Percentiles rank a stretch among this genome's conserved stretches.
These are phyloP conservation scores for Eleginops maclovinus DNA, from an alignment of 2,113 vertebrate genomes.

Conservation along the genomic window DNA sequence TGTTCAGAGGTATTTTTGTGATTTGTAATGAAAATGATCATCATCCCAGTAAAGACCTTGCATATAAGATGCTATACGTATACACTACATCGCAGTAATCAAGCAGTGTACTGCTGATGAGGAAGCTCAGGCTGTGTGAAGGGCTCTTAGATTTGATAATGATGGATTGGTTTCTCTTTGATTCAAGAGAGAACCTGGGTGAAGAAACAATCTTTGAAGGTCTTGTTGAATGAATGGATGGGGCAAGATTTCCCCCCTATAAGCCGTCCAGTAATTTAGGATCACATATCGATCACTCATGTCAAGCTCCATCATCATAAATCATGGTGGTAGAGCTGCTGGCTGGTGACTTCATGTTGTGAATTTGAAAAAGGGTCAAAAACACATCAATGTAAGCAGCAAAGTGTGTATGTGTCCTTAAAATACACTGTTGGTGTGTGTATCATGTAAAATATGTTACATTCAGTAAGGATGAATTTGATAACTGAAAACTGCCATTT, in stretches of 20 bases:
- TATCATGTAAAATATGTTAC: neutral
- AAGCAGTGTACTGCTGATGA: constrained; percentile 11
- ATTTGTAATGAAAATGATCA: neutral
- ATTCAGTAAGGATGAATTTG: neutral
- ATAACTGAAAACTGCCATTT: neutral
- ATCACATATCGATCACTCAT: constrained; percentile 40
- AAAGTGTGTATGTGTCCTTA: neutral
- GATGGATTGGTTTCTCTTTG: neutral
- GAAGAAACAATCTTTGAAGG: constrained; percentile 6
- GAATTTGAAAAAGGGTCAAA: neutral
- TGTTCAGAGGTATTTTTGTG: constrained; percentile 7
- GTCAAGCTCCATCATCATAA: constrained; percentile 43
- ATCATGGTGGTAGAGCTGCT: constrained; percentile 13
- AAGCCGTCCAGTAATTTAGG: constrained; percentile 14
- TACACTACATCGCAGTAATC: neutral
- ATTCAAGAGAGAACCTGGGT: neutral
- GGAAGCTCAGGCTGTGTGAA: constrained; percentile 10
- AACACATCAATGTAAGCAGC: neutral
- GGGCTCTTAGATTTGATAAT: constrained; percentile 16
- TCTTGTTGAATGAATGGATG: neutral
- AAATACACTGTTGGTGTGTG: neutral
- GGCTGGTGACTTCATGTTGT: constrained; percentile 17
- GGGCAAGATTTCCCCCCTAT: neutral
- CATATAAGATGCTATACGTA: neutral
- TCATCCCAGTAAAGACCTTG: constrained; percentile 8